Evolutionary conservation across 1,140 invertebrate genomes (phyloP), one percentile per base, ranked within the genome.

Genomic region (Nasonia giraulti): DNA sequence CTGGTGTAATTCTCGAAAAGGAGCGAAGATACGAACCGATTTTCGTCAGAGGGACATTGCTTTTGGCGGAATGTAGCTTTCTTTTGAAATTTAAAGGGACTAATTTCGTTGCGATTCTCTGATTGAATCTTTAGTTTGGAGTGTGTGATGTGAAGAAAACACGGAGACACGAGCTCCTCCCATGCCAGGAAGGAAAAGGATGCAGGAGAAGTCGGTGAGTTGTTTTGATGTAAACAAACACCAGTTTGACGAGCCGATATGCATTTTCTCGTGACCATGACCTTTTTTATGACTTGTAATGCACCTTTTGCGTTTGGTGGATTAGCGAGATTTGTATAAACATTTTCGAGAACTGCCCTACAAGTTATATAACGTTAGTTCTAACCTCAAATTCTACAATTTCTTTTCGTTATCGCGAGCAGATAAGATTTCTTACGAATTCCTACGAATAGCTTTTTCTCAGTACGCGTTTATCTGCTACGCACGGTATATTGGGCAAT

Each of bases 131-230:
- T n/a, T 17, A 62, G 20, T 17, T 62, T 62, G 1, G 20, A 62
- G 23, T n/a, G 23, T 55, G 75, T 50, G 33, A 77, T 77, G 75
- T 50, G 44, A 77, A 77, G 6, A 47, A 77, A n/a, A 47, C 20
- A 50, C 5, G 20, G 4, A 20, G 55, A 62, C 0, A 62, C 17
- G 55, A 47, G 8, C 0, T 68, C 31, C n/a, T 14, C 23, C 23
- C 23, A 66, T 14, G 33, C n/a, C 20, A 55, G 14, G 17, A 86
- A 84, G 84, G 31, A 85, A 88, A 79, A 90, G 87, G 86, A 90
- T 90, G 88, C 87, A 88, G 85, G 86, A 88, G 87, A 87, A 88
- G 80, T 87, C 87, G 79, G 88, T 86, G 11, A 87, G 88, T 88
- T 37, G 2, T 68, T 69, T 37, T 33, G 5, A 62, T 62, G 20